Base-by-base conservation (phyloP, 1,140 invertebrate genomes). In the Trichomalopsis sarcophagae region DNA sequence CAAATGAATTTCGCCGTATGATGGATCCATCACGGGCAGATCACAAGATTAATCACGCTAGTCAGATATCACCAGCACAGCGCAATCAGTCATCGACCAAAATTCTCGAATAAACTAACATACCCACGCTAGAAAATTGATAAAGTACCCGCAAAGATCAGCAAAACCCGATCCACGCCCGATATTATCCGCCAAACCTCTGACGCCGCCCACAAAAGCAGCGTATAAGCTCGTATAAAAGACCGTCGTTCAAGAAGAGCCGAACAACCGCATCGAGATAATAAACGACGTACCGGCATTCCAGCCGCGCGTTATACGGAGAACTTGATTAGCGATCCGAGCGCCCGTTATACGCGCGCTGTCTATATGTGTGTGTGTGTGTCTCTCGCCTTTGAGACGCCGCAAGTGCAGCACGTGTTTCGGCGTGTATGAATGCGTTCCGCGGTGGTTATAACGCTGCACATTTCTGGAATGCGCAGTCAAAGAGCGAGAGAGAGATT, bases 391-490 rank as follows among this genome's bases (percentile, higher is more conserved):
- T 62, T 62, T 62, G 55, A 62, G 55, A 14, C 47, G 47, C 13
- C 47, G 3, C 5, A 62, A 62, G 55, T n/a, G 21, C 40, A 44
- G 14, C 5, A 55, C 50, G 14, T n/a, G 21, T 7, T 17, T 62
- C 14, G 6, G 55, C n/a, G 4, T 7, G 17, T 6, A 5, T 6
- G 17, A 62, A 21, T 5, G 21, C 17, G 14, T 62, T 7, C 50
- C 2, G 1, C 13, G 69, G 10, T 73, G 30, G 30, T 74, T 74
- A n/a, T 74, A 68, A 68, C 36, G n/a, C 23, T 9, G 17, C 6
- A 40, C 62, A 71, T 69, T 71, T 82, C 40, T 74, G 81, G 81
- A 82, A 74, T 82, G 44, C 17, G 44, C 17, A 75, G 30, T 74
- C 82, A 62, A 68, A 79, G 76, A 62, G 6, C 14, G 14, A 62